Evolutionary conservation across 2,888 invertebrate species (phyloP).

Genomic region (Microctonus brassicae): DNA sequence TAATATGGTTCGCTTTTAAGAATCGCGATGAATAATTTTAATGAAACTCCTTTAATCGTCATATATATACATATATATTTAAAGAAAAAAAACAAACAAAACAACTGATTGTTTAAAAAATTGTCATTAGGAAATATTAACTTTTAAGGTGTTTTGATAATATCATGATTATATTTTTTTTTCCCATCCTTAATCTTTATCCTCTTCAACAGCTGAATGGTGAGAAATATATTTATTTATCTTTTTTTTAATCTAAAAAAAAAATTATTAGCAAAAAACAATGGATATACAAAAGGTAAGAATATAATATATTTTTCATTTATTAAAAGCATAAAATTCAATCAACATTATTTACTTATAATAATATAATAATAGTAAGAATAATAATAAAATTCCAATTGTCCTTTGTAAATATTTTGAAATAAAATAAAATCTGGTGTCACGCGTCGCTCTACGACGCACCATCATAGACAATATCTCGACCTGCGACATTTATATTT

Average conservation of each 20-base stretch:
- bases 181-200: not conserved
- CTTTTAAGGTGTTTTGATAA: slow-evolving; percentile 13
- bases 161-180: not conserved
- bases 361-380: slow-evolving; percentile 10
- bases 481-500: slow-evolving; percentile 65
- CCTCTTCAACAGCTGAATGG: not conserved
- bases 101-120: slow-evolving; percentile 20
- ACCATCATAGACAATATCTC: slow-evolving; percentile 55
- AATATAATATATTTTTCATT: slow-evolving; percentile 7
- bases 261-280: not conserved
- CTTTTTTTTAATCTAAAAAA: no score
- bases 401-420: slow-evolving; percentile 26
- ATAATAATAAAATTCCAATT: slow-evolving; percentile 21
- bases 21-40: slow-evolving; percentile 47
- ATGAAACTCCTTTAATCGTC: slow-evolving; percentile 6
- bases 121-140: slow-evolving; percentile 16
- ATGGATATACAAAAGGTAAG: slow-evolving; percentile 11
- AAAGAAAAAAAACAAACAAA: not conserved
- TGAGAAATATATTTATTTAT: not conserved
- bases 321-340: not conserved
- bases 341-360: slow-evolving; percentile 1
- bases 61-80: not conserved
- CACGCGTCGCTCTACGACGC: slow-evolving; percentile 50
- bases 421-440: slow-evolving; percentile 22
- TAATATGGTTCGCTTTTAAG: slow-evolving; percentile 47